Evolutionary conservation across 2,888 invertebrate species (phyloP).

Genomic region (Leptogaster cylindrica): DNA sequence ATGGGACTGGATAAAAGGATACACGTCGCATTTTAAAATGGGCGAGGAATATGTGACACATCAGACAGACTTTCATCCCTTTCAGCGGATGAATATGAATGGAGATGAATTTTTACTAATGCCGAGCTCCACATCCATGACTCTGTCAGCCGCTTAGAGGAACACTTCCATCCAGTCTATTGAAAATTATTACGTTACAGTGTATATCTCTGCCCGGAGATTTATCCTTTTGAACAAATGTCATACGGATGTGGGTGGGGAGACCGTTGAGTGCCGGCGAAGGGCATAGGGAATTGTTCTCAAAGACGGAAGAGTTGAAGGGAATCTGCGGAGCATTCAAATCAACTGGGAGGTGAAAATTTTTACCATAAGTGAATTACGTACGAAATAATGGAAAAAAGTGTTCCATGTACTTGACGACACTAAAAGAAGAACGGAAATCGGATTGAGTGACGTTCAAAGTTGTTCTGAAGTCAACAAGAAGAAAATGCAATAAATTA

Average conservation of each 20-base stretch:
- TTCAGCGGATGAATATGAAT: constrained; percentile 45
- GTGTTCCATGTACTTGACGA: not conserved
- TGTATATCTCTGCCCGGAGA: constrained; percentile 14
- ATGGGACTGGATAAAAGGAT: constrained; percentile 25
- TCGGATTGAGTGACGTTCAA: no score
- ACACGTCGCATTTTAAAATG: constrained; percentile 29
- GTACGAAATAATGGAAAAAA: not conserved
- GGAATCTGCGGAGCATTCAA: not conserved
- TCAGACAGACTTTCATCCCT: constrained; percentile 32
- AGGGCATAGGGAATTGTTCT: not conserved
- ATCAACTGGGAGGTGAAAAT: not conserved
- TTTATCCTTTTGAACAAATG: constrained; percentile 29
- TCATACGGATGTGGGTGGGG: constrained; percentile 13
- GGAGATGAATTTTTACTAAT: constrained; percentile 45
- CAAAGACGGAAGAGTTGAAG: not conserved
- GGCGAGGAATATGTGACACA: constrained; percentile 25
- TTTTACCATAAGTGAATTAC: constrained; percentile 22
- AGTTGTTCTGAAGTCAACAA: no score
- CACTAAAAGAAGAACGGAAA: no score
- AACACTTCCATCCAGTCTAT: constrained; percentile 21
- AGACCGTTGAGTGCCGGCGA: not conserved
- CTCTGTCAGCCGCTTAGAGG: constrained; percentile 11
- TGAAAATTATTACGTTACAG: constrained; percentile 33
- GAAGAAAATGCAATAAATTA: no score
- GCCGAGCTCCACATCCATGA: constrained; percentile 26